Evolutionary conservation across 2,888 invertebrate genomes (phyloP).

Genomic region (Capitulum mitella): DNA sequence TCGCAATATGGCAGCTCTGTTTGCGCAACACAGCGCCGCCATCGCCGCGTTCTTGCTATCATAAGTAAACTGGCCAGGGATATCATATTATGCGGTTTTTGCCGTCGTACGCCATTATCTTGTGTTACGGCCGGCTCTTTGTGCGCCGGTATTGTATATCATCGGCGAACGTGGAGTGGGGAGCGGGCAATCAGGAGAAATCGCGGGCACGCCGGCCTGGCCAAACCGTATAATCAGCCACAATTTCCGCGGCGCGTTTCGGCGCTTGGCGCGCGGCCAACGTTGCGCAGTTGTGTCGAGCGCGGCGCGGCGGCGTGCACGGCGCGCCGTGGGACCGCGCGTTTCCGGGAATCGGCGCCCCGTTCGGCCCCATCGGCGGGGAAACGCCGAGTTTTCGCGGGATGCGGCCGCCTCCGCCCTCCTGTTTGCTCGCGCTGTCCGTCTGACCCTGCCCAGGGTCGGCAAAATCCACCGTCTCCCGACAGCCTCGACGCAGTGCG

Average conservation of each 20-base stretch:
- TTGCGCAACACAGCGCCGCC: not conserved
- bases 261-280: not conserved
- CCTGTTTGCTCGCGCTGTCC: not conserved
- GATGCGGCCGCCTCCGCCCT: not conserved
- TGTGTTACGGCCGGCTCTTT: not conserved
- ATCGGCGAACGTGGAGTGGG: not conserved
- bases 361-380: not conserved
- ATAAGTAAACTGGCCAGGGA: not conserved
- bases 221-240: not conserved
- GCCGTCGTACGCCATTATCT: not conserved
- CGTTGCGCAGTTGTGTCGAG: not conserved
- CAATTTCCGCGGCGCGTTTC: not conserved
- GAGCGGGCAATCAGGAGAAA: not conserved
- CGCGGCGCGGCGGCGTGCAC: no score
- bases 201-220: not conserved
- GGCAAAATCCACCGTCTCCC: no score
- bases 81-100: conserved; percentile 1
- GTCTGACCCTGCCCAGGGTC: not conserved
- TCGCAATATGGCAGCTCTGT: not conserved
- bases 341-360: no score
- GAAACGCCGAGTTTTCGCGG: not conserved
- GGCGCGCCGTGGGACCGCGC: no score
- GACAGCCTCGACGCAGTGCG: no score
- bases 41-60: not conserved
- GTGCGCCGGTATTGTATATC: not conserved